Conservation (phyloP, 2,888 invertebrate genomes). For the Hypomecis atomaria region DNA sequence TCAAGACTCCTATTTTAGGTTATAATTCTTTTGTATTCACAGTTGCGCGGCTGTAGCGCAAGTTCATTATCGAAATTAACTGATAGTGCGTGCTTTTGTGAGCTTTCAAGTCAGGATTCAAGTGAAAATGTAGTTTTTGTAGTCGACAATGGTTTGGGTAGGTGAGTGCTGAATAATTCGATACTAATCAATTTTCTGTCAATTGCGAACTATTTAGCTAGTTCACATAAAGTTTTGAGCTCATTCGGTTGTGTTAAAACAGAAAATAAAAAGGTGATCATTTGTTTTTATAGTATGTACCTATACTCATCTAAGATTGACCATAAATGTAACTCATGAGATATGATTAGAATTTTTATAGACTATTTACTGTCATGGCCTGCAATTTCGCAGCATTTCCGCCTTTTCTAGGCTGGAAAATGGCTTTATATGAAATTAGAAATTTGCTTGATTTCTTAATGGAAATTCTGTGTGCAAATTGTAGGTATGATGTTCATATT, state of each 20-base stretch:
- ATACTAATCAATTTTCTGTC: constrained; percentile 16
- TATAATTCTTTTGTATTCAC: constrained; percentile 74
- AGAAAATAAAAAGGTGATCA: background rate
- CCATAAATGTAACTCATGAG: too few relatives aligned
- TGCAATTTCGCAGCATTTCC: too few relatives aligned
- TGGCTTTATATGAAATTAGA: too few relatives aligned
- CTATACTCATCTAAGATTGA: too few relatives aligned
- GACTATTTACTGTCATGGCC: too few relatives aligned
- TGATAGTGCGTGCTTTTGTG: constrained; percentile 55
- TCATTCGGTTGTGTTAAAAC: constrained; percentile 4
- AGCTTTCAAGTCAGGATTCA: constrained; percentile 68
- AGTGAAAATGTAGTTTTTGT: constrained; percentile 59
- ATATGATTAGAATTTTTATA: too few relatives aligned
- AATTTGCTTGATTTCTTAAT: too few relatives aligned
- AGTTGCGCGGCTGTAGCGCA: constrained; percentile 59
- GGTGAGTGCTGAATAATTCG: constrained; percentile 26
- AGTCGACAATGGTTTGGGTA: constrained; percentile 25
- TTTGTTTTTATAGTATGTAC: too few relatives aligned
- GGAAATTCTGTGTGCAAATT: too few relatives aligned
- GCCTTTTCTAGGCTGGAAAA: too few relatives aligned
- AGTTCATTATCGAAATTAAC: constrained; percentile 72
- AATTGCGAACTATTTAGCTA: constrained; percentile 7
- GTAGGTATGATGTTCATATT: too few relatives aligned
- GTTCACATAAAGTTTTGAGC: constrained; percentile 8
- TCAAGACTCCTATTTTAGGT: constrained; percentile 74